phyloP scores from a whole-genome alignment of 2,888 invertebrate genomes.

The Labia minor region DNA sequence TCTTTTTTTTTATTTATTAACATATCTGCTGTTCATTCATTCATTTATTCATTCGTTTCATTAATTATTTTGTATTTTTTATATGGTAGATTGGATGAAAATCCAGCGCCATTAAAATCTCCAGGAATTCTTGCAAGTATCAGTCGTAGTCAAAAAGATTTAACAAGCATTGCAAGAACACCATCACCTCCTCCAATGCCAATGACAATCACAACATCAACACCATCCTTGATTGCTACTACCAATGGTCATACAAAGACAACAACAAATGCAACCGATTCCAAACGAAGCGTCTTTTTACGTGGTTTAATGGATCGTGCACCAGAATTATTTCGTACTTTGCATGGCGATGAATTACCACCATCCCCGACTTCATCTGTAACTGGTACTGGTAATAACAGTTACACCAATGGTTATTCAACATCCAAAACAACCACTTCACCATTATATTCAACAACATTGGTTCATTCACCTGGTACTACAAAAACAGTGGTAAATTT shows the following conservation, averaged over 20 bases:
- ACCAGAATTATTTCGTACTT: slow-evolving; percentile 56
- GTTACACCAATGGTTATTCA: slow-evolving; percentile 3
- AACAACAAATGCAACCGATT: slow-evolving; percentile 42
- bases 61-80: too few relatives aligned
- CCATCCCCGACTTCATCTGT: slow-evolving; percentile 17
- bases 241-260: slow-evolving; percentile 39
- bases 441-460: slow-evolving; percentile 37
- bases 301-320: slow-evolving; percentile 58
- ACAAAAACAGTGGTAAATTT: neutral
- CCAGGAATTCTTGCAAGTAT: slow-evolving; percentile 79
- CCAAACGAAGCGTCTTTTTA: slow-evolving; percentile 54
- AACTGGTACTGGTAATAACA: slow-evolving; percentile 23
- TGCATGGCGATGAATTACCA: slow-evolving; percentile 49
- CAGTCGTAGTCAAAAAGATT: slow-evolving; percentile 69
- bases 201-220: neutral
- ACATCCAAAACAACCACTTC: slow-evolving; percentile 37
- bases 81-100: slow-evolving; percentile 57
- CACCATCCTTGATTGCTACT: neutral
- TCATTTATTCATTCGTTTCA: too few relatives aligned
- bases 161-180: slow-evolving; percentile 47
- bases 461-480: neutral
- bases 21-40: too few relatives aligned
- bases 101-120: slow-evolving; percentile 64
- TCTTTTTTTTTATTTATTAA: too few relatives aligned
- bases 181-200: slow-evolving; percentile 20